Base-by-base conservation (phyloP, 2,113 vertebrate species). In the Eidolon helvum region DNA sequence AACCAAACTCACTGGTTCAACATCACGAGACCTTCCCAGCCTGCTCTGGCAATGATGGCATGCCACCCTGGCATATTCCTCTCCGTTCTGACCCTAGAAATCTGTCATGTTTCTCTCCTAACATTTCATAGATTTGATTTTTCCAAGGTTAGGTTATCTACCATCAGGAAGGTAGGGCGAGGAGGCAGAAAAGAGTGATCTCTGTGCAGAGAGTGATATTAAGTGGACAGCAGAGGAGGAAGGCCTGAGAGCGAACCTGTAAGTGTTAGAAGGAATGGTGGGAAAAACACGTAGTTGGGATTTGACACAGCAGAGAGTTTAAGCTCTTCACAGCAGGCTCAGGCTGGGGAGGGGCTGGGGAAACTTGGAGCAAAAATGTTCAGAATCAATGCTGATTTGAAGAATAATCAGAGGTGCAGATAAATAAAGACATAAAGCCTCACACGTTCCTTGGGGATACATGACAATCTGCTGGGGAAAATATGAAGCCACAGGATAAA, bases 71-170 rank as follows among this genome's bases (percentile, higher is more conserved):
- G 48, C 15, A 10, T 11, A 50, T 40, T 72, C 71, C 43, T 72
- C 26, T 87, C 57, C 48, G n/a, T 33, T 94, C 75, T 90, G 79
- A 90, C 24, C 80, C 59, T 63, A 59, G 88, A 87, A 85, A 90
- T 86, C 50, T 28, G 43, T 50, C 69, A 55, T 40, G 3, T 87
- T 75, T 89, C 72, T 85, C 50, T 84, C 55, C n/a, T 59, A 74
- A 71, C 4, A 48, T 28, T n/a, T 18, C 6, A 2, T 48, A 45
- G 21, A 65, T 57, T 71, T 89, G 69, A 63, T 55, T 69, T 91
- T 74, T 48, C 38, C 14, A 38, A 61, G 53, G 38, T 38, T 43
- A 80, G 33, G 10, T 24, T 83, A 61, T 35, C 90, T 18, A 61
- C 55, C 24, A 4, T 43, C 79, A 40, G 68, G 45, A 43, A 16